phyloP scores from a whole-genome alignment of 1,140 invertebrate genomes.

The Vanessa tameamea region DNA sequence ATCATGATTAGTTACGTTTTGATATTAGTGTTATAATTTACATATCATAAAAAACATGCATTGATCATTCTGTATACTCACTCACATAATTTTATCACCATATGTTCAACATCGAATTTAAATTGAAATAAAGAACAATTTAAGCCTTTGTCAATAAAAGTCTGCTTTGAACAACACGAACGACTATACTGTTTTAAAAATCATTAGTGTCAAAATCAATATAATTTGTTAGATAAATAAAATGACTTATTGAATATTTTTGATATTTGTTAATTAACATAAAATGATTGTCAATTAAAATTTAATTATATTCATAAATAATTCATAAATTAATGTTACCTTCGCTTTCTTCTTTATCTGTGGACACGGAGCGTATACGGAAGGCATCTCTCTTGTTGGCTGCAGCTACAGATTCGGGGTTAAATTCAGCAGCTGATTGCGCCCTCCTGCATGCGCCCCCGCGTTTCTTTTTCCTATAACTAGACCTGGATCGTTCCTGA shows the following conservation, averaged over 20 bases:
- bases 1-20: too few relatives aligned
- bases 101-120: too few relatives aligned
- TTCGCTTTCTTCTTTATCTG: constrained; percentile 78
- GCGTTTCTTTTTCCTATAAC: constrained; percentile 81
- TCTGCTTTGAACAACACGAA: background rate
- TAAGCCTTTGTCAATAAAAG: too few relatives aligned
- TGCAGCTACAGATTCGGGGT: constrained; percentile 83
- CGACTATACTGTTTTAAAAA: background rate
- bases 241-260: background rate
- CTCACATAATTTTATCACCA: too few relatives aligned
- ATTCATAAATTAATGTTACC: constrained; percentile 46
- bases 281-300: background rate
- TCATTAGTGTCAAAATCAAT: background rate
- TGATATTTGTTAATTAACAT: background rate
- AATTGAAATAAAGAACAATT: too few relatives aligned
- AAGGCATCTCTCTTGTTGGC: constrained; percentile 83
- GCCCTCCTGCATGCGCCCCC: constrained; percentile 82
- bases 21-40: too few relatives aligned
- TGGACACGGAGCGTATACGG: constrained; percentile 81
- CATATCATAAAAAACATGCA: too few relatives aligned
- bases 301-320: background rate
- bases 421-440: constrained; percentile 87
- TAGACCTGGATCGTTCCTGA: constrained; percentile 83
- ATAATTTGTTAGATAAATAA: background rate
- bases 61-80: too few relatives aligned